Evolutionary conservation across 2,113 vertebrate species (phyloP), one percentile per base, ranked within the genome.

Genomic region (Austrofundulus limnaeus): DNA sequence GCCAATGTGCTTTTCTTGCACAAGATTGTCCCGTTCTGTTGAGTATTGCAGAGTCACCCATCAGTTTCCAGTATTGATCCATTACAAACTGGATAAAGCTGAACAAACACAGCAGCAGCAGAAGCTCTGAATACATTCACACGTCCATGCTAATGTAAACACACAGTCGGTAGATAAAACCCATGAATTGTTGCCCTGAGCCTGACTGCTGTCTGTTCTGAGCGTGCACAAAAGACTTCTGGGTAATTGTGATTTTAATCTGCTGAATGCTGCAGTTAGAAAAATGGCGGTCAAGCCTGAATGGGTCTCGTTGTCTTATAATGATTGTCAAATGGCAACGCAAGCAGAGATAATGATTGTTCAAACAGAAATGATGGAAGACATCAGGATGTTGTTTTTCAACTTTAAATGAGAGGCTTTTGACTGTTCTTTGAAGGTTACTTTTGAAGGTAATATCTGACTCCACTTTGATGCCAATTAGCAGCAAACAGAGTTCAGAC

Each of bases 181-280:
- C 21, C 24, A 54, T 47, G 38, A 37, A 42, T 5, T 70, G 53
- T 48, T 59, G 3, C 2, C 25, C 37, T 16, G 45, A 53, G 61
- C 63, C 61, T 39, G 16, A 31, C n/a, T 38, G n/a, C 49, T 48
- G 51, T 15, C 23, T 51, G 9, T 24, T 25, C 43, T 20, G 38
- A 50, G 53, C 63, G 19, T 39, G 28, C 66, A 67, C 50, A 65
- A 43, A 65, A 39, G 68, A 57, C 67, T 82, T 55, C 48, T 73
- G 70, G 74, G 61, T 84, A 78, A 81, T 67, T 76, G 41, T 54
- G 61, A 72, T 61, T 67, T 41, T 65, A 85, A 81, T 82, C 54
- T 25, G 56, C 2, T 76, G 50, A 73, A 51, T 1, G 28, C 47
- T 21, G 53, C 50, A 53, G 55, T 46, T 39, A 25, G 48, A 57